Conservation (phyloP, 2,113 vertebrate genomes). For the Mustela nigripes region DNA sequence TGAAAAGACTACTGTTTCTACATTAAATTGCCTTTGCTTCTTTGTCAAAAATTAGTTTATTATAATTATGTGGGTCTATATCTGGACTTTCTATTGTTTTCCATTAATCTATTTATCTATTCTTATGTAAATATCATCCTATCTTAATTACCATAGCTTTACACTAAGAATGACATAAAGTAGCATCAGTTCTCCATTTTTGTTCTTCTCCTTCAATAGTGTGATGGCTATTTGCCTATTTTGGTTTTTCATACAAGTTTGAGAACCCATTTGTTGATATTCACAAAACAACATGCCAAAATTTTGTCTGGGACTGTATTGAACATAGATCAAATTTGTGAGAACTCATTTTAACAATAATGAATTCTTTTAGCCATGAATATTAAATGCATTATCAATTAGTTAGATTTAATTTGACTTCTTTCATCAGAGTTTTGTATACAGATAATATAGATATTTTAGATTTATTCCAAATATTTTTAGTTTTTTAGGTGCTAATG, state of each 20-base stretch:
- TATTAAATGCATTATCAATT: too few species aligned
- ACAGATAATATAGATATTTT: not conserved
- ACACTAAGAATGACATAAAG: not conserved
- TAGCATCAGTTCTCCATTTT: too few species aligned
- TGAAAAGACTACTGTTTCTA: not conserved
- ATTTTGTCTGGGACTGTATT: not conserved
- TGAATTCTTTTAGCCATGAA: too few species aligned
- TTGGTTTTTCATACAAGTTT: not conserved
- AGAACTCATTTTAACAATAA: too few species aligned
- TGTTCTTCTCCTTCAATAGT: not conserved
- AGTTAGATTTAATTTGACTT: not conserved
- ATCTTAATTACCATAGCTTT: not conserved
- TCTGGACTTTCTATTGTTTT: not conserved
- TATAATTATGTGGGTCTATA: not conserved
- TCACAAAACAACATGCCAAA: not conserved
- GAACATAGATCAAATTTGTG: not conserved
- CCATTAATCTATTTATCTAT: not conserved
- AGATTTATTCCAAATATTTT: not conserved
- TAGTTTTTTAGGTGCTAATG: not conserved
- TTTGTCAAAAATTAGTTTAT: not conserved
- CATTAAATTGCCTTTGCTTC: not conserved
- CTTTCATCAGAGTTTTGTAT: not conserved
- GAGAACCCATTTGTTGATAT: not conserved
- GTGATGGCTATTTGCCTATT: not conserved
- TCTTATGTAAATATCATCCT: not conserved